Base-by-base conservation (phyloP, 2,113 vertebrate species). In the Gopherus flavomarginatus region DNA sequence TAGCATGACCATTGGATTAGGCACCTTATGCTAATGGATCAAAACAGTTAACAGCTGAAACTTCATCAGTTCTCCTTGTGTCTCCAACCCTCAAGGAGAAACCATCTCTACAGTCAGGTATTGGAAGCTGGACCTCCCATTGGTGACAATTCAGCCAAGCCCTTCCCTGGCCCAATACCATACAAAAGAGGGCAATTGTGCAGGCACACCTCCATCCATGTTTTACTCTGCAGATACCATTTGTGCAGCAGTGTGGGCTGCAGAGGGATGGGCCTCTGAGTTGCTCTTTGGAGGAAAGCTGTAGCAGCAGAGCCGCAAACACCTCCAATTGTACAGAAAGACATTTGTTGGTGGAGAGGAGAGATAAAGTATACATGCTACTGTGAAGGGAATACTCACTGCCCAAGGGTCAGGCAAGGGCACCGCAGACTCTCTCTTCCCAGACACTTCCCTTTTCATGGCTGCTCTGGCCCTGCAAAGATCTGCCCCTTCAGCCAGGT, bases 341-440 rank as follows among this genome's bases (percentile, higher is more conserved):
- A 52, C 83, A 69, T 62, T 87, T 93, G 69, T 82, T 81, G 69
- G 94, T 54, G 95, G 94, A 83, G 79, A 94, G 77, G 69, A 81
- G 52, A 95, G 62, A 11, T 31, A 29, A 92, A 86, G n/a, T 59
- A 78, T 94, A 92, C 87, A 95, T 19, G 85, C 27, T 59, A 38
- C 85, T 56, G 83, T 92, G 59, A 79, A 44, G 87, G 31, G 81
- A 81, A 65, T 35, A 31, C 29, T 65, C 62, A 35, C 14, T 62
- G 59, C 26, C 59, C 62, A 31, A 31, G 62, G 62, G 27, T 35
- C 6, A 65, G 31, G 62, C 31, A 14, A 13, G 62, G 62, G 6
- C 29, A 65, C 7, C 31, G 11, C 29, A 17, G 31, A 35, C 6
- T 35, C 35, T 65, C 62, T 31, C 6, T 35, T 57, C 56, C 22